Evolutionary conservation across 2,797 vertebrate genomes (phyloP), one percentile per base, ranked within the genome.

Genomic region (Eremophila alpestris): DNA sequence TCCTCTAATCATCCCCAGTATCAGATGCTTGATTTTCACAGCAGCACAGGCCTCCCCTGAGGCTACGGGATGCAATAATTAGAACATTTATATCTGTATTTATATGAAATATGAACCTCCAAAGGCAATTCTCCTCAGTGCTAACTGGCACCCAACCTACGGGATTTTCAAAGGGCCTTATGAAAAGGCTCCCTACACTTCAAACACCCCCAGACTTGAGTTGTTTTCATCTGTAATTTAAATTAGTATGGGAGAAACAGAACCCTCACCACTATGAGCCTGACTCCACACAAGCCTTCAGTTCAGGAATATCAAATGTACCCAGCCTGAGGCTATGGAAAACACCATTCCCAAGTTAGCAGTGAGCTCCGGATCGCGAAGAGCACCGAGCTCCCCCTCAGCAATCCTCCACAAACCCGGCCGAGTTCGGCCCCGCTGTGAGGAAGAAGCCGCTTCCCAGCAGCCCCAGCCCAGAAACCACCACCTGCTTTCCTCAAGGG

Each of bases 231-330:
- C 29, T 30, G 10, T 6, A 19, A 70, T 21, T 36, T 51, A 26
- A 55, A 23, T 3, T 5, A 52, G 4, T 2, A 7, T 0, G 20
- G 7, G 8, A 49, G 10, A 49, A 14, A 17, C 1, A 11, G 8
- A 51, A 55, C 17, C 16, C n/a, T 48, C 17, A 26, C 11, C n/a
- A 41, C 13, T 7, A 18, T 5, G 15, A 32, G 27, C 22, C 32
- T 14, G 26, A 62, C 3, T 7, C 11, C 18, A 55, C 41, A 62
- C 2, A 17, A 43, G 22, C 46, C 15, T 34, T 40, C 7, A 30
- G 0, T 2, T 27, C 24, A 26, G 23, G 21, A 62, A 27, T 49
- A 62, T 4, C 4, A 75, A 68, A 60, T 2, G 13, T 30, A 23
- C 7, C 30, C 41, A 52, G 2, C 21, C 40, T 11, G 10, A 41